Conservation (phyloP, 92 coral and sea anemone genomes). For the Phenganax marumi region DNA sequence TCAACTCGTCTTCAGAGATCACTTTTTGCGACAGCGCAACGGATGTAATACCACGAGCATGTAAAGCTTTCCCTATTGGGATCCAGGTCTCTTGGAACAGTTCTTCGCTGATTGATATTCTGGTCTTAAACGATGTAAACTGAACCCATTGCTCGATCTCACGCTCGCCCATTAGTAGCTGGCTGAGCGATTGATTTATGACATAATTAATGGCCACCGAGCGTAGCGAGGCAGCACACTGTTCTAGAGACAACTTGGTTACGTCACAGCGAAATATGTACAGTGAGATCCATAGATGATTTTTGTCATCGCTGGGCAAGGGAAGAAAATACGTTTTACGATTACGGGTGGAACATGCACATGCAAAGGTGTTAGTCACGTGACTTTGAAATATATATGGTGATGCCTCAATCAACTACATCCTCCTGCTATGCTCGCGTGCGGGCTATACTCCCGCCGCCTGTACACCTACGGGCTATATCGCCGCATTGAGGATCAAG, state of each 20-base stretch:
- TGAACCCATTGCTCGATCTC: slow-evolving; percentile 59
- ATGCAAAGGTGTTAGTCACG: too few species aligned
- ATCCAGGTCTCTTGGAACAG: slow-evolving; percentile 93
- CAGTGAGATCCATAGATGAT: too few species aligned
- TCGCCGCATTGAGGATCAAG: too few species aligned
- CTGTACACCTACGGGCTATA: too few species aligned
- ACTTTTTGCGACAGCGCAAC: slow-evolving; percentile 73
- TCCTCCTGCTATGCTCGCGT: too few species aligned
- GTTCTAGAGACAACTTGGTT: neutral
- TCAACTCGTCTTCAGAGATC: slow-evolving; percentile 54
- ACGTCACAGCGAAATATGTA: slow-evolving; percentile 4
- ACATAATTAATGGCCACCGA: neutral
- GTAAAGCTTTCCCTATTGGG: slow-evolving; percentile 61
- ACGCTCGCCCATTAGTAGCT: slow-evolving; percentile 25
- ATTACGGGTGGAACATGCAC: too few species aligned
- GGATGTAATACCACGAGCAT: slow-evolving; percentile 70
- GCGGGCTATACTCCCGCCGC: too few species aligned
- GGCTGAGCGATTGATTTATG: neutral
- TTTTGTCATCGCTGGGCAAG: too few species aligned
- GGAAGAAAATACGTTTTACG: too few species aligned
- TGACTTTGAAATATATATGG: too few species aligned
- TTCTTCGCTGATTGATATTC: slow-evolving; percentile 63
- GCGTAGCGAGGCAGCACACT: neutral
- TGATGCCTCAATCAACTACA: too few species aligned
- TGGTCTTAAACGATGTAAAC: slow-evolving; percentile 77